Percentiles rank a stretch among this genome's conserved stretches.
These are phyloP conservation scores for Peromyscus californicus DNA, from an alignment of 2,113 vertebrate species.

Conservation along the genomic window DNA sequence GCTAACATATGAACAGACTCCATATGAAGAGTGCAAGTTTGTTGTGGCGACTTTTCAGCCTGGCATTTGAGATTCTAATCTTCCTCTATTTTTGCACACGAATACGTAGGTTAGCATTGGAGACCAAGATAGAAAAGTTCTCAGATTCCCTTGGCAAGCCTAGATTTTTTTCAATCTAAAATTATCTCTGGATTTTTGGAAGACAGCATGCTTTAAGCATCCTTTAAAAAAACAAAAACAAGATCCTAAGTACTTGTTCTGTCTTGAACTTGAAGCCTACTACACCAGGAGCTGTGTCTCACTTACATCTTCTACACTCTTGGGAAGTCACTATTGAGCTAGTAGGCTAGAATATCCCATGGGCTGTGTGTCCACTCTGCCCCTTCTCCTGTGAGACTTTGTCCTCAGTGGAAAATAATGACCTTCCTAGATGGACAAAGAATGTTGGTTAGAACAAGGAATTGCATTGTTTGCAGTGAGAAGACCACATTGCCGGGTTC, in stretches of 20 bases:
- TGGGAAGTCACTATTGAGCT: constrained; percentile 53
- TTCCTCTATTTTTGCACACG: constrained; percentile 84
- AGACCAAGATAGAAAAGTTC: constrained; percentile 82
- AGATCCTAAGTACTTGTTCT: constrained; percentile 30
- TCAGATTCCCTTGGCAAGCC: constrained; percentile 84
- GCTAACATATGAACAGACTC: constrained; percentile 65
- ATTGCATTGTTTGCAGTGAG: constrained; percentile 60
- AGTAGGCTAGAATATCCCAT: not conserved
- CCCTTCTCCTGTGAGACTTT: constrained; percentile 38
- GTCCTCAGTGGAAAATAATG: constrained; percentile 62
- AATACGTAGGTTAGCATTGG: constrained; percentile 78
- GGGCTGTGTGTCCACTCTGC: not conserved
- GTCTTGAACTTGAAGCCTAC: constrained; percentile 40
- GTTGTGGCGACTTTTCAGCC: constrained; percentile 74
- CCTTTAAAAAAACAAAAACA: constrained; percentile 48
- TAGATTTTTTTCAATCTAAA: constrained; percentile 77
- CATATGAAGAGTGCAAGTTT: constrained; percentile 70
- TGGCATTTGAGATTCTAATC: constrained; percentile 81
- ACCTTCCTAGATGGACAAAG: constrained; percentile 37
- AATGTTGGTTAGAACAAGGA: constrained; percentile 56
- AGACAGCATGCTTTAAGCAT: constrained; percentile 79
- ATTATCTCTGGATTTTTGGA: constrained; percentile 83
- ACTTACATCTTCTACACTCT: not conserved
- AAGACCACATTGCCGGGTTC: constrained; percentile 16
- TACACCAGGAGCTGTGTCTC: not conserved